Percentiles rank a stretch among this genome's conserved stretches.
Evolutionary conservation across 30 jellyfish, hydroid and myxozoan genomes (phyloP).

Genomic region (Aurelia coerulea): DNA sequence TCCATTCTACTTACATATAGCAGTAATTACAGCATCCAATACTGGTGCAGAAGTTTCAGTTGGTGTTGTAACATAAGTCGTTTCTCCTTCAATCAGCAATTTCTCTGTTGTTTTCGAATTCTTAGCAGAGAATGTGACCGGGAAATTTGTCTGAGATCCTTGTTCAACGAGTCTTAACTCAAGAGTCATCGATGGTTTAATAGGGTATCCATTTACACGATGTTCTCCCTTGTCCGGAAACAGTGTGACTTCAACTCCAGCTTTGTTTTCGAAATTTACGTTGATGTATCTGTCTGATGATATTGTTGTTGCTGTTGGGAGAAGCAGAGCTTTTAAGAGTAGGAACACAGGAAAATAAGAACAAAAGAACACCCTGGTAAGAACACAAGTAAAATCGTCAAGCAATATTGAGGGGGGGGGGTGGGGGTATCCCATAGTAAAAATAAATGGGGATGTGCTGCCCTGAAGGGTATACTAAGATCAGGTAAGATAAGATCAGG

Average conservation of each 20-base stretch:
- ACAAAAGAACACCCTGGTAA: too few relatives aligned
- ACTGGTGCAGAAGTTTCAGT: slow-evolving; percentile 86
- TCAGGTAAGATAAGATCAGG: neutral
- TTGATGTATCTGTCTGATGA: slow-evolving; percentile 96
- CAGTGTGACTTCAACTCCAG: slow-evolving; percentile 87
- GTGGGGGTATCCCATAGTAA: too few relatives aligned
- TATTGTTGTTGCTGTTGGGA: slow-evolving; percentile 76
- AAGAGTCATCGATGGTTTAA: slow-evolving; percentile 90
- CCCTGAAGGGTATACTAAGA: too few relatives aligned
- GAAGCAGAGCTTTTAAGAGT: neutral
- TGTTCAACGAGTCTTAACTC: slow-evolving; percentile 93
- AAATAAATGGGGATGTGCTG: too few relatives aligned
- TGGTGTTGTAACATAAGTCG: slow-evolving; percentile 90
- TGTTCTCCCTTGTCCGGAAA: slow-evolving; percentile 99
- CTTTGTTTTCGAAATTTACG: slow-evolving; percentile 96
- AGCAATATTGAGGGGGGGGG: too few relatives aligned
- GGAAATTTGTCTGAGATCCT: slow-evolving; percentile 97
- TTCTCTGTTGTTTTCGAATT: slow-evolving; percentile 68
- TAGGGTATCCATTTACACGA: slow-evolving; percentile 87
- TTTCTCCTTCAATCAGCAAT: slow-evolving; percentile 78
- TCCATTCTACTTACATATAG: slow-evolving; percentile 66
- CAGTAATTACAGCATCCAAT: slow-evolving; percentile 84
- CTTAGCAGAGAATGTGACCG: slow-evolving; percentile 91
- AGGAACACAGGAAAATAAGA: neutral
- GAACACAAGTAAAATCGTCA: too few relatives aligned